Percentiles rank a stretch among this genome's conserved stretches.
phyloP scores from a whole-genome alignment of 2,888 invertebrate genomes.

The Globia sparganii region DNA sequence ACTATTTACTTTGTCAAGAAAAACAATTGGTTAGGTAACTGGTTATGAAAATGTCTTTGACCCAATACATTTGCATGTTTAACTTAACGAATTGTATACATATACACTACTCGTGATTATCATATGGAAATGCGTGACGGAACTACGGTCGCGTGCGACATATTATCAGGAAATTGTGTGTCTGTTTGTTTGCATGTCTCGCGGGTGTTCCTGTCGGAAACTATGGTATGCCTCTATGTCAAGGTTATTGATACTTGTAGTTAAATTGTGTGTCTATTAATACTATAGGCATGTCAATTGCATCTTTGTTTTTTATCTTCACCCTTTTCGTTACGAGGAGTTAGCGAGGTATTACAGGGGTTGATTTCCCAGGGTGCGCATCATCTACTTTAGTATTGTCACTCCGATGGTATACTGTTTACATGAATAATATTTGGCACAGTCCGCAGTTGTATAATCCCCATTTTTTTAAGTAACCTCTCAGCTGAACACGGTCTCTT shows the following conservation, averaged over 20 bases:
- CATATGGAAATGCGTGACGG: conserved; percentile 51
- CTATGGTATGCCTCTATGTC: conserved; percentile 29
- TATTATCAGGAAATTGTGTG: conserved; percentile 51
- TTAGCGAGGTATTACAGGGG: neutral
- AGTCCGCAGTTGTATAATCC: too few species aligned
- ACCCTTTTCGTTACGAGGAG: neutral
- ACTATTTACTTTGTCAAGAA: neutral
- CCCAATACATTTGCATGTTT: conserved; percentile 26
- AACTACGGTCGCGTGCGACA: conserved; percentile 38
- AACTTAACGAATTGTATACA: conserved; percentile 1
- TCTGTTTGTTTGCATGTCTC: conserved; percentile 53
- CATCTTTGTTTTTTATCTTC: neutral
- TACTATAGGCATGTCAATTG: neutral
- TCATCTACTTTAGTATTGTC: neutral
- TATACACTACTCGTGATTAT: conserved; percentile 38
- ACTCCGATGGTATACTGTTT: neutral
- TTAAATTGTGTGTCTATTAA: neutral
- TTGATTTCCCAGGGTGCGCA: too few species aligned
- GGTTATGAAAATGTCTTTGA: conserved; percentile 31
- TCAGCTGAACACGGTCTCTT: too few species aligned
- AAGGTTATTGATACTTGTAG: conserved; percentile 26
- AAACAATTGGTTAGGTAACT: neutral
- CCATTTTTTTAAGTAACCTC: too few species aligned
- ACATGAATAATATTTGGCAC: too few species aligned
- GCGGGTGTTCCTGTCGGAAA: conserved; percentile 43